Evolutionary conservation across 2,113 vertebrate genomes (phyloP).

Genomic region (Melanerpes formicivorus): DNA sequence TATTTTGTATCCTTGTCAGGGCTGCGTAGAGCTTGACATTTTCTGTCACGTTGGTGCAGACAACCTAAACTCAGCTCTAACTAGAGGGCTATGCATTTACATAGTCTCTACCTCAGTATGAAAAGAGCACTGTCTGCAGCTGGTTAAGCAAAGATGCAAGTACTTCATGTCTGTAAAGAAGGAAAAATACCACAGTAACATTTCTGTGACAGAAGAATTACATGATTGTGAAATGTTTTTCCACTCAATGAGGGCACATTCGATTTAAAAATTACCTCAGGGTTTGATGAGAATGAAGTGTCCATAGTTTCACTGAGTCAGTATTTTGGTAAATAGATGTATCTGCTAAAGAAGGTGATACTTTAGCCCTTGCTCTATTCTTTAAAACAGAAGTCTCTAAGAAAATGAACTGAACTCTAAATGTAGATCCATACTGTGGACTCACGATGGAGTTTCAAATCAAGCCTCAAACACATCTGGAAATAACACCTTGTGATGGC

Average conservation of each 20-base stretch:
- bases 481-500: not conserved
- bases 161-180: not conserved
- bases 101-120: not conserved
- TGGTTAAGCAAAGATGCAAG: not conserved
- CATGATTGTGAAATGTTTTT: not conserved
- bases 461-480: not conserved
- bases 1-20: not conserved
- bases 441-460: not conserved
- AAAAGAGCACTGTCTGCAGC: not conserved
- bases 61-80: not conserved
- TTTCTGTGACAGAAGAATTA: not conserved
- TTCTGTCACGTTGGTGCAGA: not conserved
- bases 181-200: rapidly evolving
- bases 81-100: not conserved
- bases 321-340: not conserved
- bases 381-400: not conserved
- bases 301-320: not conserved
- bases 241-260: not conserved
- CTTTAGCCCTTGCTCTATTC: not conserved
- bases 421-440: not conserved
- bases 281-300: not conserved
- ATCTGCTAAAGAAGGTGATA: not conserved
- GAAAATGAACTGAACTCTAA: not conserved
- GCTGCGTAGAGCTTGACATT: not conserved
- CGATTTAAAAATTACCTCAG: not conserved